These are phyloP conservation scores for Artemia sinica DNA, from an alignment of 2,888 invertebrate species.

Conservation along the genomic window DNA sequence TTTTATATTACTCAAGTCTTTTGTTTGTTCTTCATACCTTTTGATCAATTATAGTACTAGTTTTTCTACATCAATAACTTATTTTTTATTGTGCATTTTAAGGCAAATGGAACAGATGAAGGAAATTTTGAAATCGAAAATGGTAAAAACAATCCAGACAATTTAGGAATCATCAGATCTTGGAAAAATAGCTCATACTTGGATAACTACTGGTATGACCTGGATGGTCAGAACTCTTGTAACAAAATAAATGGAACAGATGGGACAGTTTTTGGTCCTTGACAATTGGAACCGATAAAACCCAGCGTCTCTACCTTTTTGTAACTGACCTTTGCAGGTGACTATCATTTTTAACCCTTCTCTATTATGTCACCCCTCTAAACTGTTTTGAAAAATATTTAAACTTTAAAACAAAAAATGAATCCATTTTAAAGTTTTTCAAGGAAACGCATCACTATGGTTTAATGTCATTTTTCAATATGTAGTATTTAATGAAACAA, in stretches of 20 bases:
- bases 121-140: slow-evolving; percentile 17
- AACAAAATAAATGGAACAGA: slow-evolving; percentile 23
- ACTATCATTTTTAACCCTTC: not conserved
- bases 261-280: slow-evolving; percentile 30
- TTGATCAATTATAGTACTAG: too few relatives aligned
- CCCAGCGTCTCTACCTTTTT: slow-evolving; percentile 28
- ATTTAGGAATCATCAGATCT: slow-evolving; percentile 16
- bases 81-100: not conserved
- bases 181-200: slow-evolving; percentile 14
- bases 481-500: too few relatives aligned
- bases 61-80: too few relatives aligned
- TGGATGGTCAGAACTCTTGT: slow-evolving; percentile 9
- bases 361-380: too few relatives aligned
- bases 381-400: too few relatives aligned
- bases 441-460: too few relatives aligned
- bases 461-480: too few relatives aligned
- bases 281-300: slow-evolving; percentile 26
- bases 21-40: too few relatives aligned
- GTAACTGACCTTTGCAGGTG: slow-evolving; percentile 30
- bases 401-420: too few relatives aligned
- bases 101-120: slow-evolving; percentile 17
- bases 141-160: slow-evolving; percentile 17
- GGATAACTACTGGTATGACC: slow-evolving; percentile 11
- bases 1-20: too few relatives aligned
- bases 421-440: too few relatives aligned